phyloP scores from a whole-genome alignment of 2,888 invertebrate species.

The Cataglyphis rosenhaueri region DNA sequence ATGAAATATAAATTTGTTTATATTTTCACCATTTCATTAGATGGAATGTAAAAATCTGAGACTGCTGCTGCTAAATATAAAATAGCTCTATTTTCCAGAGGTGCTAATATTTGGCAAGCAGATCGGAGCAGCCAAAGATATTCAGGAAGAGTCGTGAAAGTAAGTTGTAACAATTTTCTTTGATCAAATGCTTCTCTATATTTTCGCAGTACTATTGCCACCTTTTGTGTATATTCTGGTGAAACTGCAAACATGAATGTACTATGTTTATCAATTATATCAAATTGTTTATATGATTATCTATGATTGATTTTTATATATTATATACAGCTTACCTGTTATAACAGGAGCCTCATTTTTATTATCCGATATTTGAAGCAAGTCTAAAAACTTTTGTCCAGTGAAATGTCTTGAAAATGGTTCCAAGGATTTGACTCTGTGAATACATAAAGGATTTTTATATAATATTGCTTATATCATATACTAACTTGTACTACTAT shows the following conservation, averaged over 20 bases:
- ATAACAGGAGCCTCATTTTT: constrained; percentile 89
- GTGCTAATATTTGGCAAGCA: constrained; percentile 91
- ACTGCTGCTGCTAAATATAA: constrained; percentile 99
- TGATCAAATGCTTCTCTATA: constrained; percentile 93
- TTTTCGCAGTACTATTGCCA: constrained; percentile 90
- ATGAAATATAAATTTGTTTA: neutral
- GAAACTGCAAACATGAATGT: constrained; percentile 86
- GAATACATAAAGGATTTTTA: neutral
- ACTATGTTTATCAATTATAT: constrained; percentile 17
- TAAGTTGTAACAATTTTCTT: constrained; percentile 91
- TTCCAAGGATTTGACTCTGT: constrained; percentile 93
- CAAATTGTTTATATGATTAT: neutral
- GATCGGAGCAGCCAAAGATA: constrained; percentile 96
- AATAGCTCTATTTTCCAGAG: constrained; percentile 90
- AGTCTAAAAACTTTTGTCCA: constrained; percentile 92
- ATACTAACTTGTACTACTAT: neutral
- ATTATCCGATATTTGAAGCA: constrained; percentile 90
- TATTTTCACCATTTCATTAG: constrained; percentile 93
- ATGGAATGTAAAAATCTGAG: constrained; percentile 99
- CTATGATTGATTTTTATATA: neutral
- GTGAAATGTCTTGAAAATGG: constrained; percentile 96
- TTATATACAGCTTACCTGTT: constrained; percentile 86
- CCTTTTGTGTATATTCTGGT: constrained; percentile 90
- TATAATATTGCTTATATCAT: neutral
- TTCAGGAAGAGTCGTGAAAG: constrained; percentile 95